Conservation (phyloP, 2,113 vertebrate genomes). For the Macquaria australasica region DNA sequence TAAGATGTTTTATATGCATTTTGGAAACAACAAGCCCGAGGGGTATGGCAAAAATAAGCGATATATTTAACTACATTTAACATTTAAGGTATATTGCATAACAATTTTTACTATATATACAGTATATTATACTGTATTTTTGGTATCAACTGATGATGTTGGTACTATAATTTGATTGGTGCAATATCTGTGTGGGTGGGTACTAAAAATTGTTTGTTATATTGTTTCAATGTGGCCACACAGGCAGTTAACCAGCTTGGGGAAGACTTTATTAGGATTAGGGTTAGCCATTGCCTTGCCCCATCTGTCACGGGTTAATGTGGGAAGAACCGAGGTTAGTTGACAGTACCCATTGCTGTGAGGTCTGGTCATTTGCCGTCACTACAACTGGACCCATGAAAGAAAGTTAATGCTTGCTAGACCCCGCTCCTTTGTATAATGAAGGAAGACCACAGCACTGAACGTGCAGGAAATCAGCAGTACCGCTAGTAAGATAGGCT, state of each 20-base stretch:
- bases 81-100: background rate
- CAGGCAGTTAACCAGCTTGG: background rate
- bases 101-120: no score
- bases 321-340: no score
- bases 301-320: no score
- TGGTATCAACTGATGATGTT: background rate
- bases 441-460: background rate
- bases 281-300: no score
- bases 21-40: background rate
- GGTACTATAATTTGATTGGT: background rate
- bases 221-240: background rate
- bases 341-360: no score
- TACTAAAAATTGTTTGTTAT: background rate
- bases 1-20: background rate
- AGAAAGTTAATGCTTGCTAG: background rate
- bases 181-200: background rate
- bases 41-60: background rate
- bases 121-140: no score
- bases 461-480: background rate
- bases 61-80: constrained; percentile 1
- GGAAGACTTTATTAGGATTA: background rate
- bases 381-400: background rate
- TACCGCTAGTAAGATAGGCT: background rate
- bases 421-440: background rate
- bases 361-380: background rate